These are phyloP conservation scores for Noctua fimbriata DNA, from an alignment of 2,888 invertebrate genomes.

Conservation along the genomic window DNA sequence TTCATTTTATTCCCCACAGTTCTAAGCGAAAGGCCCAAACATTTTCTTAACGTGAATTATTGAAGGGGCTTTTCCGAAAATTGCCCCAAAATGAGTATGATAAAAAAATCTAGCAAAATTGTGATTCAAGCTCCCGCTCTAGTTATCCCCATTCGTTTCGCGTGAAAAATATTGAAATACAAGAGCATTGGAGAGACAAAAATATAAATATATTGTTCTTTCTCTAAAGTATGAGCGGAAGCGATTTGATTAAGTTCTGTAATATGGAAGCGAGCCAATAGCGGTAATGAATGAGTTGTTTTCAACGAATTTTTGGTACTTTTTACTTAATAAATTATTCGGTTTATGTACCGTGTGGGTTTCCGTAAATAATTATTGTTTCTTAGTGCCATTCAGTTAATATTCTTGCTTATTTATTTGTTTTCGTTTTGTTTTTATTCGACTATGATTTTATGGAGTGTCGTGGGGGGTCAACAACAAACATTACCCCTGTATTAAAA, in stretches of 20 bases:
- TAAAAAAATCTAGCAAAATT: conserved; percentile 71
- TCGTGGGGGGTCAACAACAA: neutral
- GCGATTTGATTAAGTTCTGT: conserved; percentile 62
- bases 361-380: conserved; percentile 49
- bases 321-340: conserved; percentile 60
- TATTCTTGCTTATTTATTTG: conserved; percentile 30
- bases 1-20: conserved; percentile 44
- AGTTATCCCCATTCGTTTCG: conserved; percentile 77
- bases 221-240: conserved; percentile 62
- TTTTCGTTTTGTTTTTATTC: conserved; percentile 22
- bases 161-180: conserved; percentile 83
- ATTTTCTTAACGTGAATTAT: conserved; percentile 70
- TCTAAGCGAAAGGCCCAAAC: conserved; percentile 40
- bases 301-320: conserved; percentile 58
- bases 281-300: conserved; percentile 64
- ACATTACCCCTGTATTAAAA: neutral
- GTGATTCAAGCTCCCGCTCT: conserved; percentile 73
- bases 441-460: conserved; percentile 11
- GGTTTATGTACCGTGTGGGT: conserved; percentile 59
- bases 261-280: conserved; percentile 61
- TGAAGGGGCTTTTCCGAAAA: conserved; percentile 69
- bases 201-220: conserved; percentile 73
- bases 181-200: conserved; percentile 69
- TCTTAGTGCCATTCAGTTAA: conserved; percentile 26
- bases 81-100: conserved; percentile 70